These are phyloP conservation scores for Drosophila bipectinata DNA, from an alignment of 1,140 invertebrate species.

Conservation along the genomic window DNA sequence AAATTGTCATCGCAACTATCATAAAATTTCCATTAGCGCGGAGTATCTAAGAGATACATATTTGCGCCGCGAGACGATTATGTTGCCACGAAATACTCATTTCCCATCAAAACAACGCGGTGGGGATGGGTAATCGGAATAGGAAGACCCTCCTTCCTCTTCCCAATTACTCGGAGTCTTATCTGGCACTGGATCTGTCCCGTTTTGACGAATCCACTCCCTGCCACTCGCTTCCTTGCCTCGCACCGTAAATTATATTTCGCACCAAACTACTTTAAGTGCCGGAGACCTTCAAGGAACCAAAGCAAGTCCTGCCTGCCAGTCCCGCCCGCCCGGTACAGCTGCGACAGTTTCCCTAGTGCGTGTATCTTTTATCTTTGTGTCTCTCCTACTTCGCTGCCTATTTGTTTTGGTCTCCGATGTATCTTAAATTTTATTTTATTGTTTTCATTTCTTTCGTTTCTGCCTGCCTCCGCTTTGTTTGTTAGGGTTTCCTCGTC, in stretches of 20 bases:
- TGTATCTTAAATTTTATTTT: slow-evolving; percentile 80
- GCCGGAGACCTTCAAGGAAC: slow-evolving; percentile 24
- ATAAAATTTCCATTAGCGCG: slow-evolving; percentile 74
- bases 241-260: slow-evolving; percentile 37
- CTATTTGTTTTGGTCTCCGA: slow-evolving; percentile 77
- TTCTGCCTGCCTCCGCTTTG: slow-evolving; percentile 3
- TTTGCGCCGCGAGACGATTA: slow-evolving; percentile 36
- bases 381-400: slow-evolving; percentile 57
- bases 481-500: slow-evolving; percentile 23
- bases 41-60: slow-evolving; percentile 46
- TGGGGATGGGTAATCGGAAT: not conserved
- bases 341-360: slow-evolving; percentile 67
- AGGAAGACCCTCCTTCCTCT: slow-evolving; percentile 1
- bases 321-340: slow-evolving; percentile 30
- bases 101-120: slow-evolving; percentile 37
- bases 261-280: slow-evolving; percentile 67
- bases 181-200: slow-evolving; percentile 28
- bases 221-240: slow-evolving; percentile 2
- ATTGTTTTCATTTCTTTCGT: slow-evolving; percentile 62
- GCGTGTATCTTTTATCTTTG: slow-evolving; percentile 12
- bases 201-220: slow-evolving; percentile 34
- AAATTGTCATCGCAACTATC: slow-evolving; percentile 73
- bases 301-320: slow-evolving; percentile 18
- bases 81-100: slow-evolving; percentile 33
- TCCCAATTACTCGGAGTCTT: slow-evolving; percentile 37